Conservation (phyloP, 2,797 vertebrate genomes). For the Luscinia luscinia region DNA sequence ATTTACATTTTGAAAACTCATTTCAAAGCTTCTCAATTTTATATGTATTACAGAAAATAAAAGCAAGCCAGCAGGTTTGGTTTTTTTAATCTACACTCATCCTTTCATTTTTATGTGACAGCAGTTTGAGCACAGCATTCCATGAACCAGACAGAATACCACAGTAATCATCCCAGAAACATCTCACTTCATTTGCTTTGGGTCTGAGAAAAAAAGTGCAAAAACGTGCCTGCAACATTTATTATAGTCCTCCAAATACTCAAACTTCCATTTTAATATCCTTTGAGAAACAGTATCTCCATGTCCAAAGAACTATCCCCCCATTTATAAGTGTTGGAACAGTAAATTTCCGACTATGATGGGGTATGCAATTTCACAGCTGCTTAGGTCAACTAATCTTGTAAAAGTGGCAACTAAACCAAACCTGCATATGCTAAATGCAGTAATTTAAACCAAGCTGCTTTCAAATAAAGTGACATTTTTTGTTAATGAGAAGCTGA, state of each 20-base stretch:
- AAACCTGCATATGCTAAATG: not conserved
- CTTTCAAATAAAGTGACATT: not conserved
- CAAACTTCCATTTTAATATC: not conserved
- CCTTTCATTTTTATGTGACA: not conserved
- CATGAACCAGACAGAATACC: not conserved
- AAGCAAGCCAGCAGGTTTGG: not conserved
- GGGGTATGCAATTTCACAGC: not conserved
- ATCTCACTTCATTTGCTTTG: not conserved
- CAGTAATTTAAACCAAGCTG: not conserved
- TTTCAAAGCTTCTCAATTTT: not conserved
- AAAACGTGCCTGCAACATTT: not conserved
- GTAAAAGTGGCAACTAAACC: not conserved
- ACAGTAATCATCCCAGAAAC: not conserved
- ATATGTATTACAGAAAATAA: not conserved
- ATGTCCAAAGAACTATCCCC: not conserved
- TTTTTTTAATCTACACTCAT: not conserved
- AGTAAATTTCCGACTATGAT: not conserved
- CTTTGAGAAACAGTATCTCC: not conserved
- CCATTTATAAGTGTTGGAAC: not conserved
- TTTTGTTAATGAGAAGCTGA: not conserved
- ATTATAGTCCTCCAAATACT: not conserved
- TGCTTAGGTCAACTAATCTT: not conserved
- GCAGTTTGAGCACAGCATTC: not conserved
- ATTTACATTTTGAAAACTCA: not conserved
- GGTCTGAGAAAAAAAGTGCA: not conserved